These are phyloP conservation scores for Miichthys miiuy DNA, from an alignment of 2,797 vertebrate species.

Conservation along the genomic window DNA sequence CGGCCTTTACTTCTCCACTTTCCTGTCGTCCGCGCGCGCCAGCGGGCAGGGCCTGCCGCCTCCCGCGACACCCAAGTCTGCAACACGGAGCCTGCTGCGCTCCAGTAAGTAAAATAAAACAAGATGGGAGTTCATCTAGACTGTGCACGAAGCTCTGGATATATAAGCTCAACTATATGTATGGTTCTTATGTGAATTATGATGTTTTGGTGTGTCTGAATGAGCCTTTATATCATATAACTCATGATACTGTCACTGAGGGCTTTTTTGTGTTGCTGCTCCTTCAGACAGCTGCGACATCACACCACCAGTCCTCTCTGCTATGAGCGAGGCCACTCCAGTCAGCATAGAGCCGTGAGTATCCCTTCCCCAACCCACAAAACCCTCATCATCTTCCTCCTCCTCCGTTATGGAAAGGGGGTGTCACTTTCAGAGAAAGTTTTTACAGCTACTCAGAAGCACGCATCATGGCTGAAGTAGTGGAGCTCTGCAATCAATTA, in stretches of 20 bases:
- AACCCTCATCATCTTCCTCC: neutral
- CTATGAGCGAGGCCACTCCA: constrained; percentile 94
- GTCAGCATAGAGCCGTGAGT: constrained; percentile 99
- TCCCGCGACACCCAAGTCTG: constrained; percentile 94
- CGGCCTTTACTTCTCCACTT: constrained; percentile 97
- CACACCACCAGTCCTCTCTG: constrained; percentile 93
- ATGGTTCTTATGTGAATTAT: neutral
- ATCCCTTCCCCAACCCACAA: constrained; percentile 20
- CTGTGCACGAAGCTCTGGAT: neutral
- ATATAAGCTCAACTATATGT: too few relatives aligned
- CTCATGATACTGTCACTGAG: constrained; percentile 24
- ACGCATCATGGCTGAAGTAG: constrained; percentile 26
- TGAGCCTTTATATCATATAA: neutral
- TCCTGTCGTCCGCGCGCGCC: constrained; percentile 89
- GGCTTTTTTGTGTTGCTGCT: constrained; percentile 16
- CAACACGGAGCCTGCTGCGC: constrained; percentile 93
- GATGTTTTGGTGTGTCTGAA: neutral
- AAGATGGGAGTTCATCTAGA: neutral
- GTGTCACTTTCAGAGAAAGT: constrained; percentile 36
- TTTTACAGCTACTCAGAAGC: neutral
- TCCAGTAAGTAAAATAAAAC: constrained; percentile 89
- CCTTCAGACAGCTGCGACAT: constrained; percentile 93
- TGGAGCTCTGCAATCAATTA: constrained; percentile 46
- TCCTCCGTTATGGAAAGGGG: constrained; percentile 9
- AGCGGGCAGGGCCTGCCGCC: constrained; percentile 87